Evolutionary conservation across 2,797 vertebrate species (phyloP).

Genomic region (Nannoperca obscura): DNA sequence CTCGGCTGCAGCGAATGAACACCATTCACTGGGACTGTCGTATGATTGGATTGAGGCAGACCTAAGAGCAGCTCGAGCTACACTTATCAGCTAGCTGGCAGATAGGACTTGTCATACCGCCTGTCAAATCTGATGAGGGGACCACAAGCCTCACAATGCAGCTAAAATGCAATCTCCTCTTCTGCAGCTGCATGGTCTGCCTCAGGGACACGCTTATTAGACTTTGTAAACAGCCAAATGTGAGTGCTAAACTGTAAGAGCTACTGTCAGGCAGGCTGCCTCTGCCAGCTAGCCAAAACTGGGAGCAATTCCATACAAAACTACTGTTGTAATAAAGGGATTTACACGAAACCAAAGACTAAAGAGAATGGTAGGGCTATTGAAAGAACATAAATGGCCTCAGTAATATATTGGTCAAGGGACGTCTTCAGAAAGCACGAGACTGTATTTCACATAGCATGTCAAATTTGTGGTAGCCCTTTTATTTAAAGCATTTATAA

Average conservation of each 20-base stretch:
- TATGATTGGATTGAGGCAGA: constrained; percentile 86
- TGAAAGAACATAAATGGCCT: constrained; percentile 19
- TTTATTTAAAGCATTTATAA: not conserved
- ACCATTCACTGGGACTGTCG: constrained; percentile 75
- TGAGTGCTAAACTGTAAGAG: constrained; percentile 73
- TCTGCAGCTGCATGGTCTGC: constrained; percentile 75
- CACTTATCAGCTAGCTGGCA: constrained; percentile 86
- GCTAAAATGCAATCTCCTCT: constrained; percentile 86
- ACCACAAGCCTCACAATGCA: constrained; percentile 81
- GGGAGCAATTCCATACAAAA: constrained; percentile 51
- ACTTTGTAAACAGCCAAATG: constrained; percentile 85
- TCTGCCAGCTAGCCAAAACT: constrained; percentile 51
- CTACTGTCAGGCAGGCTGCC: constrained; percentile 66
- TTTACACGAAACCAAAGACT: constrained; percentile 48
- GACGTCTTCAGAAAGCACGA: constrained; percentile 5
- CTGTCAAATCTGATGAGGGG: constrained; percentile 86
- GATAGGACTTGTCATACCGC: constrained; percentile 86
- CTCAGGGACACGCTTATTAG: constrained; percentile 82
- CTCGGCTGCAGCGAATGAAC: constrained; percentile 41
- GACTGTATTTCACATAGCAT: not conserved
- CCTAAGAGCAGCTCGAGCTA: constrained; percentile 76
- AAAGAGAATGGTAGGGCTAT: constrained; percentile 15
- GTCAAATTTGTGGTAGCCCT: not conserved
- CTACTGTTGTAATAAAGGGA: constrained; percentile 46
- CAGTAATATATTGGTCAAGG: constrained; percentile 1